Evolutionary conservation across 2,888 invertebrate species (phyloP).

Genomic region (Hymenopus coronatus): DNA sequence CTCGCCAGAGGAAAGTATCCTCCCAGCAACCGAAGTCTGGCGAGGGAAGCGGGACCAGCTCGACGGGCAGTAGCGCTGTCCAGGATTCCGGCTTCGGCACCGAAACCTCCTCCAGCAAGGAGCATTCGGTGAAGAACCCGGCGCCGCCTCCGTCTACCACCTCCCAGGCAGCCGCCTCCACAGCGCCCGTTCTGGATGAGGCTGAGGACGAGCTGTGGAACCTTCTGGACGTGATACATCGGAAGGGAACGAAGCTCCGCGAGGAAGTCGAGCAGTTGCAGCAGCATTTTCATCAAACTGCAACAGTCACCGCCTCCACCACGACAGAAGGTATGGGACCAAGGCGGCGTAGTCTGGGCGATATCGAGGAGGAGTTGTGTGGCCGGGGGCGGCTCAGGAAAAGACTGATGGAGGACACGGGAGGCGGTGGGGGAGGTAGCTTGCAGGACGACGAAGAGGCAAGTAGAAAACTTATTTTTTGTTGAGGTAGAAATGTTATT

Average conservation of each 20-base stretch:
- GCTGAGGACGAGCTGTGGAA: slow-evolving; percentile 83
- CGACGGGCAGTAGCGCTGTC: slow-evolving; percentile 58
- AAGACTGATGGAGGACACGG: neutral
- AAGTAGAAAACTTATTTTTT: neutral
- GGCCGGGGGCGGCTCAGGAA: neutral
- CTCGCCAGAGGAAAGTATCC: neutral
- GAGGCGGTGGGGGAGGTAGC: neutral
- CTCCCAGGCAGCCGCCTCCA: slow-evolving; percentile 41
- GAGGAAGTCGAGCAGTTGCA: slow-evolving; percentile 53
- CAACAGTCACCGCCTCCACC: neutral
- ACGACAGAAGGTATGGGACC: slow-evolving; percentile 43
- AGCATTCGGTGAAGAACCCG: slow-evolving; percentile 54
- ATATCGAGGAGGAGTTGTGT: neutral
- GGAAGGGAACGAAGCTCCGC: slow-evolving; percentile 58
- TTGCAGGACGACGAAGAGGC: neutral
- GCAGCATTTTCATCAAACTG: slow-evolving; percentile 58
- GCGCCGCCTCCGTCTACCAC: neutral
- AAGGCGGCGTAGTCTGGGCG: slow-evolving; percentile 18
- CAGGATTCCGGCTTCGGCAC: slow-evolving; percentile 89
- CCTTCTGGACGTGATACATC: slow-evolving; percentile 80
- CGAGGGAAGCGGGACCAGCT: slow-evolving; percentile 48
- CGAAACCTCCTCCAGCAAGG: slow-evolving; percentile 79
- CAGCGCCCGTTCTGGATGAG: slow-evolving; percentile 43
- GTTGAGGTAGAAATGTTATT: too few species aligned
- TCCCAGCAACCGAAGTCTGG: slow-evolving; percentile 37